Conservation (phyloP, 1,140 invertebrate genomes). For the Pollicipes pollicipes region DNA sequence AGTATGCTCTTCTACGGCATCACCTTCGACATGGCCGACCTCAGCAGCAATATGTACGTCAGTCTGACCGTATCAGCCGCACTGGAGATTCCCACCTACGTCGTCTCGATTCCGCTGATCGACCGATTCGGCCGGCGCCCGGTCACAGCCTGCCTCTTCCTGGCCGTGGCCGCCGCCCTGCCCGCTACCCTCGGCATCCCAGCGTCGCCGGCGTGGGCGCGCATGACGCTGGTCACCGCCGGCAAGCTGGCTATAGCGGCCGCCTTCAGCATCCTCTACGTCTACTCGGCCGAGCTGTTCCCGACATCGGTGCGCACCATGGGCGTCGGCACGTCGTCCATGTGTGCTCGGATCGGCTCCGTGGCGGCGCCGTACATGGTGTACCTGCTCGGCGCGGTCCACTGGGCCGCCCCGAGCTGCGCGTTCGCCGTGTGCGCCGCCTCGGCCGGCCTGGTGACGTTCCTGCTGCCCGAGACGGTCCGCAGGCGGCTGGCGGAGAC, state of each 20-base stretch:
- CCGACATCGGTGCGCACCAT: conserved; percentile 66
- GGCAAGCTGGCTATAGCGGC: conserved; percentile 65
- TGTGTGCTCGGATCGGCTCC: conserved; percentile 53
- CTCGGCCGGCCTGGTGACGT: conserved; percentile 7
- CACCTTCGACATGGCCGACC: conserved; percentile 53
- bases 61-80: conserved; percentile 16
- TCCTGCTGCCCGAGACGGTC: conserved; percentile 12
- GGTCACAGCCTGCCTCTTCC: background rate
- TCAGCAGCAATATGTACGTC: conserved; percentile 24
- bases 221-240: conserved; percentile 44
- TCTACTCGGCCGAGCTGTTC: conserved; percentile 64
- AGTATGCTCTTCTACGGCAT: conserved; percentile 51
- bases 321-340: conserved; percentile 56
- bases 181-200: background rate
- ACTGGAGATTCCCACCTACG: conserved; percentile 17
- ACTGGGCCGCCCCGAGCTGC: too few relatives aligned
- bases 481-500: conserved; percentile 11
- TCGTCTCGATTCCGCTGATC: conserved; percentile 5
- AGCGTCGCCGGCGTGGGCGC: background rate
- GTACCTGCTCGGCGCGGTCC: conserved; percentile 18
- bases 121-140: background rate
- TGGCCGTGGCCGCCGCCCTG: background rate
- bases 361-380: conserved; percentile 55
- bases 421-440: conserved; percentile 8
- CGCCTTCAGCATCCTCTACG: conserved; percentile 57